A percentile compares a stretch with the other conserved stretches of the same genome.
phyloP scores from a whole-genome alignment of 2,888 invertebrate genomes.

The Plebejus argus region DNA sequence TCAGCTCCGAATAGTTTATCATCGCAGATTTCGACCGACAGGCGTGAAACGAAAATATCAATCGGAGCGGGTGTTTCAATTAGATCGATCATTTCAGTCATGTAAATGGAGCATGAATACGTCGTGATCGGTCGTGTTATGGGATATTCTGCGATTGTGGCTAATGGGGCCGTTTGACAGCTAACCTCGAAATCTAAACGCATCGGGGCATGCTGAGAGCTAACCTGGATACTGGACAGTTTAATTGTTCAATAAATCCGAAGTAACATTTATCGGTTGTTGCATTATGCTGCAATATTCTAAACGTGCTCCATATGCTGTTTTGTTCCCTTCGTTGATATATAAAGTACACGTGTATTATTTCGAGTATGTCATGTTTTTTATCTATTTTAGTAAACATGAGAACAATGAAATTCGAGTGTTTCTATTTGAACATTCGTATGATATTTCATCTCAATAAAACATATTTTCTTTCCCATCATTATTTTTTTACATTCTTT shows the following conservation, averaged over 20 bases:
- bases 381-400: constrained; percentile 25
- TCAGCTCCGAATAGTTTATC: not conserved
- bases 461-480: constrained; percentile 2
- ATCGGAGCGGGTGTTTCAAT: constrained; percentile 66
- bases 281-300: constrained; percentile 48
- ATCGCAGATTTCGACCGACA: constrained; percentile 43
- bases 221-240: constrained; percentile 57
- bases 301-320: constrained; percentile 26
- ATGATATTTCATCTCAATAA: constrained; percentile 9
- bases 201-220: constrained; percentile 62
- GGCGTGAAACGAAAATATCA: constrained; percentile 57
- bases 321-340: constrained; percentile 21
- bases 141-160: constrained; percentile 68
- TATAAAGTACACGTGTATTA: constrained; percentile 25
- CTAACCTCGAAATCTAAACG: constrained; percentile 50
- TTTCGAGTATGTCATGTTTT: constrained; percentile 26
- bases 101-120: constrained; percentile 72
- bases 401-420: not conserved
- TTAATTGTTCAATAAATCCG: constrained; percentile 60
- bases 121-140: constrained; percentile 57
- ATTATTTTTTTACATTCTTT: not conserved
- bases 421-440: constrained; percentile 1
- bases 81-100: constrained; percentile 65
- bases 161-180: constrained; percentile 54
- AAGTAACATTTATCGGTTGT: constrained; percentile 53